These are phyloP conservation scores for Uromys caudimaculatus DNA, from an alignment of 2,797 vertebrate species.

Conservation along the genomic window DNA sequence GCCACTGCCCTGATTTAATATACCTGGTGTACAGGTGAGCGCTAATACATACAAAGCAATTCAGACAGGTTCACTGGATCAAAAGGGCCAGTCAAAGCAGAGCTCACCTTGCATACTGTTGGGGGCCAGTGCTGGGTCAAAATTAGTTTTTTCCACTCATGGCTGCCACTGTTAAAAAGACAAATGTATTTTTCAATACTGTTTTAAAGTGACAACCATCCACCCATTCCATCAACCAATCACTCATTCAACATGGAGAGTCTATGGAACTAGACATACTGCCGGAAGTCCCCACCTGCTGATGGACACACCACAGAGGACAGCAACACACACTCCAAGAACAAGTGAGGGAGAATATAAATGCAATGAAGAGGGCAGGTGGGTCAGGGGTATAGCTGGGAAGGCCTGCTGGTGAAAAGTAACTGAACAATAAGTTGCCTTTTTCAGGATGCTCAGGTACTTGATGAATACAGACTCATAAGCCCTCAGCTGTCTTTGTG, in stretches of 20 bases:
- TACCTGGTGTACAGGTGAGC: accelerated
- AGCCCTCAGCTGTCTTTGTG: accelerated
- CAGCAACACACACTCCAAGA: accelerated
- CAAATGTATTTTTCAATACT: neutral
- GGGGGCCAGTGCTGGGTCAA: slow-evolving; percentile 83
- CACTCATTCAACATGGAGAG: neutral
- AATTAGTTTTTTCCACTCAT: slow-evolving; percentile 82
- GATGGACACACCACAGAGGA: accelerated
- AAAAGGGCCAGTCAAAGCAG: accelerated
- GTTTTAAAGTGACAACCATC: neutral
- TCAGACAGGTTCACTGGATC: accelerated
- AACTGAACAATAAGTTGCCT: accelerated
- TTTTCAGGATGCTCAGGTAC: accelerated
- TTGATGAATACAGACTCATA: neutral
- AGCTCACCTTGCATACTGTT: slow-evolving; percentile 81
- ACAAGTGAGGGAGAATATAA: accelerated
- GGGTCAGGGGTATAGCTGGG: accelerated
- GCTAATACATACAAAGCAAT: accelerated
- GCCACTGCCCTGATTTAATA: too few species aligned
- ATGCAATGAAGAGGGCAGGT: too few species aligned
- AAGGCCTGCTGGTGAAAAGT: neutral
- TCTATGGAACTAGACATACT: neutral
- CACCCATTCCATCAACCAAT: neutral
- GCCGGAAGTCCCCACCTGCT: neutral
- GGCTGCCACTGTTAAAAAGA: slow-evolving; percentile 63